A percentile compares a stretch with the other conserved stretches of the same genome.
phyloP scores from a whole-genome alignment of 2,888 invertebrate genomes.

The Cheilosia impressa region DNA sequence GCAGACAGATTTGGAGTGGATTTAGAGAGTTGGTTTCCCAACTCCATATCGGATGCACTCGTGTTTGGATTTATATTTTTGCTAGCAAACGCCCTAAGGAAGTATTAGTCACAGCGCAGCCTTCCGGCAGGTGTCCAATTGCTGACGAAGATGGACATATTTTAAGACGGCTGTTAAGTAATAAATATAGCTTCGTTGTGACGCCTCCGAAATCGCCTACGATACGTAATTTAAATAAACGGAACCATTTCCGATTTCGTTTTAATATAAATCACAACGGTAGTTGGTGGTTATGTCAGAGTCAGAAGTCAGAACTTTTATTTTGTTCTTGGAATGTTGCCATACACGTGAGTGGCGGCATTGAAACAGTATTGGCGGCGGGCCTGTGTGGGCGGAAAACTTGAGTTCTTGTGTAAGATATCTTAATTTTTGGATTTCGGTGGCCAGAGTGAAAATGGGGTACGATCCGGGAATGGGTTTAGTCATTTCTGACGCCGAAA shows the following conservation, averaged over 20 bases:
- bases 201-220: constrained; percentile 1
- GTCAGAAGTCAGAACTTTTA: constrained; percentile 1
- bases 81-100: constrained; percentile 13
- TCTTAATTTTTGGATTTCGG: not conserved
- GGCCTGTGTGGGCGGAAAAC: no score
- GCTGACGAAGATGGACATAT: not conserved
- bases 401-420: no score
- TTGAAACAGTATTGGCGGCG: constrained; percentile 6
- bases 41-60: constrained; percentile 36
- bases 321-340: constrained; percentile 2
- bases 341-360: constrained; percentile 19
- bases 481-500: not conserved
- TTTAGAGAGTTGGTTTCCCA: constrained; percentile 72
- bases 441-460: not conserved
- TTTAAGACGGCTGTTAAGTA: constrained; percentile 13
- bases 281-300: constrained; percentile 40
- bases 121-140: constrained; percentile 60
- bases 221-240: constrained; percentile 19
- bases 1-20: constrained; percentile 43
- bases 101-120: constrained; percentile 27
- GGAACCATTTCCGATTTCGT: constrained; percentile 33
- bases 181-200: constrained; percentile 16
- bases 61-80: constrained; percentile 4
- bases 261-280: constrained; percentile 17
- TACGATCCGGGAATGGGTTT: not conserved